phyloP scores from a whole-genome alignment of 1,140 invertebrate species.

The Eciton burchellii region DNA sequence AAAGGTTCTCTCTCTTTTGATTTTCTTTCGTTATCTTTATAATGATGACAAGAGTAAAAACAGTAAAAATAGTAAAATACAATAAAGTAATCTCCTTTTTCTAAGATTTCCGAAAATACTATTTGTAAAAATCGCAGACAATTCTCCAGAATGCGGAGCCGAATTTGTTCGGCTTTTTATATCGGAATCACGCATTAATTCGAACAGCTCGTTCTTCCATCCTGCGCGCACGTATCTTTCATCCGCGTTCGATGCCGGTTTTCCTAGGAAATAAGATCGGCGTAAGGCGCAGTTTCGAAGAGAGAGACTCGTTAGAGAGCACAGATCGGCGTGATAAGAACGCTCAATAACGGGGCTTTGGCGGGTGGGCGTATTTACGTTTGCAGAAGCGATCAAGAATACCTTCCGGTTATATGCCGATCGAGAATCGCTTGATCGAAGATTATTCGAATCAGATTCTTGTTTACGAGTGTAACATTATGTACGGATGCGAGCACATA shows the following conservation, averaged over 20 bases:
- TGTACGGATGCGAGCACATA: conserved; percentile 6
- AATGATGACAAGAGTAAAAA: too few relatives aligned
- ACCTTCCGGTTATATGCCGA: conserved; percentile 74
- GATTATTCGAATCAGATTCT: conserved; percentile 50
- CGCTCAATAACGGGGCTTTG: conserved; percentile 68
- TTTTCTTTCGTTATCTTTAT: neutral
- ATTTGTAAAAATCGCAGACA: neutral
- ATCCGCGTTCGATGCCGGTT: conserved; percentile 24
- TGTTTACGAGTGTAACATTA: conserved; percentile 48
- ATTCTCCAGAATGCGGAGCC: neutral
- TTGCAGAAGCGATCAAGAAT: conserved; percentile 68
- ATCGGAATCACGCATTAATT: neutral
- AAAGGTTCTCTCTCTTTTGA: neutral
- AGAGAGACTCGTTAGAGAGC: conserved; percentile 65
- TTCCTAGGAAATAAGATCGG: conserved; percentile 63
- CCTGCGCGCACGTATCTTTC: conserved; percentile 18
- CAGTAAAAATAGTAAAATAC: too few relatives aligned
- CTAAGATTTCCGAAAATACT: too few relatives aligned
- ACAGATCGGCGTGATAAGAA: conserved; percentile 68
- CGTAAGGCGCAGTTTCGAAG: conserved; percentile 49
- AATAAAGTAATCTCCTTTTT: too few relatives aligned
- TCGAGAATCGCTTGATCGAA: conserved; percentile 65
- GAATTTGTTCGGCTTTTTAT: too few relatives aligned
- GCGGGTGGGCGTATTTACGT: conserved; percentile 70
- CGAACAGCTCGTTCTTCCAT: neutral